These are phyloP conservation scores for Epinotia nisella DNA, from an alignment of 2,888 invertebrate species.

Conservation along the genomic window DNA sequence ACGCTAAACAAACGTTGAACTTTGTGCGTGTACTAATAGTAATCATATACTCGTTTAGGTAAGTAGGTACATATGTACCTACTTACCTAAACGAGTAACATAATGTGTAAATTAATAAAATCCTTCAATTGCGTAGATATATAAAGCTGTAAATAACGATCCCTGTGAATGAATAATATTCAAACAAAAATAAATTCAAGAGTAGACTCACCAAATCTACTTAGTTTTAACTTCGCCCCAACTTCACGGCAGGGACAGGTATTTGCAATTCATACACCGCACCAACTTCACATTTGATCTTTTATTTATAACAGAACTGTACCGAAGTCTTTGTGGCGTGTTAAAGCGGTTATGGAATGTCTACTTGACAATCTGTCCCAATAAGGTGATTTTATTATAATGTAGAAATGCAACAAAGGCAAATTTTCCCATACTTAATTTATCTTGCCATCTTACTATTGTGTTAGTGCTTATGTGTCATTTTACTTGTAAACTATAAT, in stretches of 20 bases:
- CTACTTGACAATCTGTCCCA: slow-evolving; percentile 9
- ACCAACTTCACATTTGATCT: slow-evolving; percentile 78
- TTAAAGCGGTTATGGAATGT: slow-evolving; percentile 21
- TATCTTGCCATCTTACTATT: slow-evolving; percentile 12
- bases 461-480: neutral
- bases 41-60: no score
- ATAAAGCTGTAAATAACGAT: neutral
- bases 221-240: slow-evolving; percentile 39
- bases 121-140: no score
- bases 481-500: neutral
- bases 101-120: neutral
- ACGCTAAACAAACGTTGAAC: neutral
- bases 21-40: neutral
- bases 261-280: slow-evolving; percentile 82
- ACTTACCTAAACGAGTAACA: no score
- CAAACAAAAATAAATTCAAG: slow-evolving; percentile 3
- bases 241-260: slow-evolving; percentile 55
- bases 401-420: neutral
- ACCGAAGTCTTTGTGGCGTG: neutral
- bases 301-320: slow-evolving; percentile 80
- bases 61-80: no score
- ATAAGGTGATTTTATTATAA: neutral
- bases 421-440: slow-evolving; percentile 7
- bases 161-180: neutral
- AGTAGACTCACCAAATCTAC: slow-evolving; percentile 29